These are phyloP conservation scores for Limnephilus auricula DNA, from an alignment of 2,888 invertebrate genomes.

Conservation along the genomic window DNA sequence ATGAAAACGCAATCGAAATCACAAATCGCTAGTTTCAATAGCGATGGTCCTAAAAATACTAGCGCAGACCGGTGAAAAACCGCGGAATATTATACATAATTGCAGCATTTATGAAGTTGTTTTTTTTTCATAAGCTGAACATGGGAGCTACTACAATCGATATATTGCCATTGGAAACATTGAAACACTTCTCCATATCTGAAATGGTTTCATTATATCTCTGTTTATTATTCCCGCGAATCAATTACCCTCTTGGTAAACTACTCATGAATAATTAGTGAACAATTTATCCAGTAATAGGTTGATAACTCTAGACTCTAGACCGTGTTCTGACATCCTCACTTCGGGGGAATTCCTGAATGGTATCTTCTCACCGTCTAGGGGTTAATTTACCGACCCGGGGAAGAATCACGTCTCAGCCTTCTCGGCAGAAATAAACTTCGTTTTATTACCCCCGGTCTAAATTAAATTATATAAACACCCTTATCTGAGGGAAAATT, in stretches of 20 bases:
- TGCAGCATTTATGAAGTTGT: no score
- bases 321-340: not conserved
- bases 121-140: no score
- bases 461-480: constrained; percentile 43
- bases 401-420: constrained; percentile 36
- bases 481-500: constrained; percentile 29
- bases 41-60: no score
- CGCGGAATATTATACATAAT: no score
- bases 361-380: not conserved
- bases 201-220: no score
- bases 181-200: not conserved
- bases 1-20: not conserved
- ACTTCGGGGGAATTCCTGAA: constrained; percentile 6
- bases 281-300: constrained; percentile 15
- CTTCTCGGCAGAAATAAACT: constrained; percentile 32
- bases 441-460: constrained; percentile 34
- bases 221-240: not conserved
- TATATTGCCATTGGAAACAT: not conserved
- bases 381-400: constrained; percentile 23
- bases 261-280: constrained; percentile 25
- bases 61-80: no score
- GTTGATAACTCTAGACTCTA: constrained; percentile 6
- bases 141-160: no score
- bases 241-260: not conserved
- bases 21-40: not conserved